Conservation (phyloP, 1,140 invertebrate species). For the Batillaria attramentaria region DNA sequence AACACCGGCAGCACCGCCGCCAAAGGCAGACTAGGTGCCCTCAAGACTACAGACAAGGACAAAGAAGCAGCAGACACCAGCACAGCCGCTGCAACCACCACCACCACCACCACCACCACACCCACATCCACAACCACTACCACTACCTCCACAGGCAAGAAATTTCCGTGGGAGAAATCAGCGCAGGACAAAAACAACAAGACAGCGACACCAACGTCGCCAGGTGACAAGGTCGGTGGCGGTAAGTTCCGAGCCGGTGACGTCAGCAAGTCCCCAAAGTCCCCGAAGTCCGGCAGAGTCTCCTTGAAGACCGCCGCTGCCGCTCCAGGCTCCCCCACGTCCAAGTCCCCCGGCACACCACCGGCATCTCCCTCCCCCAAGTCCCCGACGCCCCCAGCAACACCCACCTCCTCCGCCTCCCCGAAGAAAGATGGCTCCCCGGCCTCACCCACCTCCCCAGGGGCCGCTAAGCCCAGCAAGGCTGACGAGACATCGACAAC, state of each 20-base stretch:
- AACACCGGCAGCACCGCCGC: neutral
- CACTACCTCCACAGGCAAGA: neutral
- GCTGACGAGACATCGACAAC: neutral
- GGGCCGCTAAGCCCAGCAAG: no score
- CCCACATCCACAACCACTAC: neutral
- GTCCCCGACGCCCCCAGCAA: neutral
- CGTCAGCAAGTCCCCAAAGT: no score
- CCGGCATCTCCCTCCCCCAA: neutral
- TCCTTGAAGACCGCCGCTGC: no score
- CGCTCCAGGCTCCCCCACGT: neutral
- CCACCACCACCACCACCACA: neutral
- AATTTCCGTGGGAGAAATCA: neutral
- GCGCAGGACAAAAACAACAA: no score
- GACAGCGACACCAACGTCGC: no score
- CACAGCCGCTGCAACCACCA: neutral
- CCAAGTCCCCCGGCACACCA: neutral
- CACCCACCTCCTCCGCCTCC: neutral
- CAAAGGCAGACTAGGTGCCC: neutral
- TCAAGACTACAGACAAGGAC: conserved; percentile 5
- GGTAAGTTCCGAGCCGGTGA: neutral
- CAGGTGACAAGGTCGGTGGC: no score
- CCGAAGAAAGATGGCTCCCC: neutral
- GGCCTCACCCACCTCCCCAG: neutral
- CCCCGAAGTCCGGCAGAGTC: no score
- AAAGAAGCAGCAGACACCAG: neutral